Conservation (phyloP, 2,113 vertebrate species). For the Plectropomus leopardus region DNA sequence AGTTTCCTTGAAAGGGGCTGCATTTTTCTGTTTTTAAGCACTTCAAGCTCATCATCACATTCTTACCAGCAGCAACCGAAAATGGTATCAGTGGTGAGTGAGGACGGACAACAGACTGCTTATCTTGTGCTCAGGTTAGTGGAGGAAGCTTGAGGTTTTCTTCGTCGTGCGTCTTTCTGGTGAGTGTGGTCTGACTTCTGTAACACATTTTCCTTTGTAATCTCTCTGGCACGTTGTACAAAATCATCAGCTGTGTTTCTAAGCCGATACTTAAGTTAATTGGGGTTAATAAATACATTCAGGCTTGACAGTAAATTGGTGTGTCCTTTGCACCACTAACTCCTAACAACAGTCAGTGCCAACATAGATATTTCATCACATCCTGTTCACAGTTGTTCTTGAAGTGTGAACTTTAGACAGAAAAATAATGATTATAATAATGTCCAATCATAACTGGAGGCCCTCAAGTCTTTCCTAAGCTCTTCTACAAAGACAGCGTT, state of each 20-base stretch:
- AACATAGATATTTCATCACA: constrained; percentile 47
- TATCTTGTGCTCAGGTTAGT: constrained; percentile 46
- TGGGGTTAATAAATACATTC: neutral
- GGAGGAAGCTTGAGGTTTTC: constrained; percentile 6
- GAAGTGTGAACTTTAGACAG: neutral
- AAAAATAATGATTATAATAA: neutral
- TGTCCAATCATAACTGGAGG: neutral
- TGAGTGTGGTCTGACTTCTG: neutral
- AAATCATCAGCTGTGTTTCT: neutral
- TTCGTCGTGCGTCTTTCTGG: neutral
- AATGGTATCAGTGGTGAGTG: neutral
- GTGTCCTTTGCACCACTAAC: neutral
- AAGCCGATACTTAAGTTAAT: neutral
- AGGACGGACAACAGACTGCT: neutral
- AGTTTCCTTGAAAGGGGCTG: constrained; percentile 14
- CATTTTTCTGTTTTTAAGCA: neutral
- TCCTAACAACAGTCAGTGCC: neutral
- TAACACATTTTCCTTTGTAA: neutral
- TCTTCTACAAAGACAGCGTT: too few relatives aligned
- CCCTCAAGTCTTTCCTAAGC: too few relatives aligned
- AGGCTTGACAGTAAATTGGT: too few relatives aligned
- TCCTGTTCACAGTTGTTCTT: constrained; percentile 40
- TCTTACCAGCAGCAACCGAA: neutral
- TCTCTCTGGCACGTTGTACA: neutral
- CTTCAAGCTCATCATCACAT: neutral